Evolutionary conservation across 37 sponge, comb jelly and placozoan genomes (phyloP).

Genomic region (Cliona cf. orientalis): DNA sequence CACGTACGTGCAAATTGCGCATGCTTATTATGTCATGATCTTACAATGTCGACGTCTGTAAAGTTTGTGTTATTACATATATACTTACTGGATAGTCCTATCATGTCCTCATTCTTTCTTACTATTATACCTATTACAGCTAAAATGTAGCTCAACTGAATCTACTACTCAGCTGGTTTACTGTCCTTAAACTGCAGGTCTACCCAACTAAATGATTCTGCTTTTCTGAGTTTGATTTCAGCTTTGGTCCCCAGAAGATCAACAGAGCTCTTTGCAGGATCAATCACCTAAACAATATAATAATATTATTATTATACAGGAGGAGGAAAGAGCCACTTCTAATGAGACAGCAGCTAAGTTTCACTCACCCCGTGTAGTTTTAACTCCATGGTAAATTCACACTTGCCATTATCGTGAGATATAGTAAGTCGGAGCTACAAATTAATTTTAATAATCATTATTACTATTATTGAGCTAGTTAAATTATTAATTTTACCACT

Average conservation of each 20-base stretch:
- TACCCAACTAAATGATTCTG: conserved; percentile 39
- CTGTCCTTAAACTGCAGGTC: not conserved
- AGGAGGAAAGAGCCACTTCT: not conserved
- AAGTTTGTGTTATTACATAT: too few relatives aligned
- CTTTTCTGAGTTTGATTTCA: conserved; percentile 81
- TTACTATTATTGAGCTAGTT: not conserved
- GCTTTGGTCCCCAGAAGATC: conserved; percentile 76
- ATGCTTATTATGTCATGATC: too few relatives aligned
- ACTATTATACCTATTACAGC: too few relatives aligned
- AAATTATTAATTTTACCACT: not conserved
- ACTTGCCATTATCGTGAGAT: conserved; percentile 62
- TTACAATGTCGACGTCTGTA: too few relatives aligned
- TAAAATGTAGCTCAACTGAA: too few relatives aligned
- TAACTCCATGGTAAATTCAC: conserved; percentile 14
- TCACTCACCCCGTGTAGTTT: conserved; percentile 67
- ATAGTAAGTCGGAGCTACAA: conserved; percentile 40
- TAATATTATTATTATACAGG: not conserved
- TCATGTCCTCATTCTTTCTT: too few relatives aligned
- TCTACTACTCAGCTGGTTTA: not conserved
- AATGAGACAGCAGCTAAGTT: not conserved
- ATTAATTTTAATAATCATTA: not conserved
- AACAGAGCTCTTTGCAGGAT: conserved; percentile 70
- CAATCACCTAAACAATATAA: conserved; percentile 64
- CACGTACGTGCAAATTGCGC: too few relatives aligned
- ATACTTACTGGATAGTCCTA: too few relatives aligned